Conservation (phyloP, 2,888 invertebrate genomes). For the Sphaerophoria rueppellii region DNA sequence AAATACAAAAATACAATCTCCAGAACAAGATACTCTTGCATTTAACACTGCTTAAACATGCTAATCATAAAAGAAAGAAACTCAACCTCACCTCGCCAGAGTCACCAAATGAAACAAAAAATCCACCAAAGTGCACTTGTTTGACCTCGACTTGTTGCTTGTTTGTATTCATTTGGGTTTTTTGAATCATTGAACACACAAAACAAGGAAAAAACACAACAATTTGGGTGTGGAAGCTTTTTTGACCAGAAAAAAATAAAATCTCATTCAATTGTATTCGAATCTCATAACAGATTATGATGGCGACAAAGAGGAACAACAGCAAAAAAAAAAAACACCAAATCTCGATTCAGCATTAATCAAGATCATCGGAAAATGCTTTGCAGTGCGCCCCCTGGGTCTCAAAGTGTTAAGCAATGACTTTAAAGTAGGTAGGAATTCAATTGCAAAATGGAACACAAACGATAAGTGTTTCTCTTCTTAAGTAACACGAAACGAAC, state of each 20-base stretch:
- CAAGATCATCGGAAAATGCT: slow-evolving; percentile 52
- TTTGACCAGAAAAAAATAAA: slow-evolving; percentile 46
- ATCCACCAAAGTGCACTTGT: slow-evolving; percentile 53
- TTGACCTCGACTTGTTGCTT: slow-evolving; percentile 55
- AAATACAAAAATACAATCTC: slow-evolving; percentile 6
- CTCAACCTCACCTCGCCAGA: slow-evolving; percentile 1
- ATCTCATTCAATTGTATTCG: slow-evolving; percentile 53
- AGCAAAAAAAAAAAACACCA: slow-evolving; percentile 10
- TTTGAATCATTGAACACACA: background rate
- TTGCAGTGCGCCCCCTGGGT: slow-evolving; percentile 4
- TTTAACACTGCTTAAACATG: slow-evolving; percentile 54
- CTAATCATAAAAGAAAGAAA: slow-evolving; percentile 31
- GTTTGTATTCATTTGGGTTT: slow-evolving; percentile 9
- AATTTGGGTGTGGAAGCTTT: slow-evolving; percentile 48
- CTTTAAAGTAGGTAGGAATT: slow-evolving; percentile 11
- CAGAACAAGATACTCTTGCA: slow-evolving; percentile 48
- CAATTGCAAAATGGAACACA: slow-evolving; percentile 62
- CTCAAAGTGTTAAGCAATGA: slow-evolving; percentile 51
- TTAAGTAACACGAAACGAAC: slow-evolving; percentile 51
- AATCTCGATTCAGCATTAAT: slow-evolving; percentile 63
- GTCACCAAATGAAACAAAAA: slow-evolving; percentile 18
- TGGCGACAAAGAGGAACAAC: slow-evolving; percentile 18
- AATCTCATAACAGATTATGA: slow-evolving; percentile 33
- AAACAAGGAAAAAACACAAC: slow-evolving; percentile 4
- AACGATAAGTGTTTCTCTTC: slow-evolving; percentile 31